A percentile compares a stretch with the other conserved stretches of the same genome.
These are phyloP conservation scores for Schmidtea mediterranea DNA, from an alignment of 1,140 invertebrate genomes.

Conservation along the genomic window DNA sequence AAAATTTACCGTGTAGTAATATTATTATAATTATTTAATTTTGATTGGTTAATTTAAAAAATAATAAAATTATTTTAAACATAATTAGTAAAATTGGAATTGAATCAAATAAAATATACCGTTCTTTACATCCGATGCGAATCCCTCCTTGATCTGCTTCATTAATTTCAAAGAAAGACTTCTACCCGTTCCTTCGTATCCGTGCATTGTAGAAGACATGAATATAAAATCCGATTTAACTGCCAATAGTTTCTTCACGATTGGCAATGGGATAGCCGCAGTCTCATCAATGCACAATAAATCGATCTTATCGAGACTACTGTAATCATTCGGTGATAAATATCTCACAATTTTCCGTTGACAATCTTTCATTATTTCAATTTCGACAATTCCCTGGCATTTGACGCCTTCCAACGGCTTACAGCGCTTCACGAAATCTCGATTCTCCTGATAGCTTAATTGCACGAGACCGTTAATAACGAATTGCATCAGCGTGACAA, in stretches of 20 bases:
- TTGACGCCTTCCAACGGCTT: no score
- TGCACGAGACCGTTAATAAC: slow-evolving; percentile 51
- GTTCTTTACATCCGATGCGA: not conserved
- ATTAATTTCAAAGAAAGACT: slow-evolving; percentile 80
- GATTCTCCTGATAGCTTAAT: slow-evolving; percentile 6
- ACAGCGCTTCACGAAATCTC: not conserved
- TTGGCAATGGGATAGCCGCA: slow-evolving; percentile 77
- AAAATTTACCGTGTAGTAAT: no score
- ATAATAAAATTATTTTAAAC: no score
- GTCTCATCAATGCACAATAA: slow-evolving; percentile 90
- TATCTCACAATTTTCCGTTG: no score
- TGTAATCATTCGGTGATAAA: slow-evolving; percentile 2
- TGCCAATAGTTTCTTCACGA: slow-evolving; percentile 65
- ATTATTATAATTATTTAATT: no score
- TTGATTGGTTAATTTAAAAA: no score
- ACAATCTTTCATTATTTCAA: no score
- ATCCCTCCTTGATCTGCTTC: no score
- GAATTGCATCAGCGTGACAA: slow-evolving; percentile 91
- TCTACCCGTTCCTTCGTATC: slow-evolving; percentile 89
- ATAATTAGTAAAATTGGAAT: no score
- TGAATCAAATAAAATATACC: not conserved
- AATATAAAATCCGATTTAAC: slow-evolving; percentile 77
- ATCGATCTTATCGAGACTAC: slow-evolving; percentile 62
- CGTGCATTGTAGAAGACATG: slow-evolving; percentile 83
- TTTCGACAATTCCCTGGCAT: no score